A percentile compares a stretch with the other conserved stretches of the same genome.
Evolutionary conservation across 2,113 vertebrate genomes (phyloP).

Genomic region (Cryptoleucopteryx plumbea): DNA sequence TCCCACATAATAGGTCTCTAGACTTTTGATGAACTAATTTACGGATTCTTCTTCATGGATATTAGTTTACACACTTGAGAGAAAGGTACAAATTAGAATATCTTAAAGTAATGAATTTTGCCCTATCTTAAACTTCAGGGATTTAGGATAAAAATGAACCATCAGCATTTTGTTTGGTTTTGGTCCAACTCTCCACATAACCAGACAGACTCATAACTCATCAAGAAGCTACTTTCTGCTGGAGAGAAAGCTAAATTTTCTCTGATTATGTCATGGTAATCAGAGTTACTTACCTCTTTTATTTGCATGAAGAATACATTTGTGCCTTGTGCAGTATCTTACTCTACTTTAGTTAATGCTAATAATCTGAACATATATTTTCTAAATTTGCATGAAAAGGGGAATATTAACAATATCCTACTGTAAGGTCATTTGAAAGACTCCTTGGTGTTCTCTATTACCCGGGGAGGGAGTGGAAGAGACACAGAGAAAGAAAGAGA

Average conservation of each 20-base stretch:
- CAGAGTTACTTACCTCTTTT: not conserved
- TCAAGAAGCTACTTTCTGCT: not conserved
- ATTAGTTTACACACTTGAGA: not conserved
- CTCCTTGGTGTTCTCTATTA: not conserved
- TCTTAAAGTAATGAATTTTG: not conserved
- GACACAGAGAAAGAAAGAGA: not conserved
- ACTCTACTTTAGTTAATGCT: not conserved
- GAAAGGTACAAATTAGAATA: not conserved
- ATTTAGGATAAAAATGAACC: not conserved
- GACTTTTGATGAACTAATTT: conserved; percentile 6
- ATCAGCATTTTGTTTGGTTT: not conserved
- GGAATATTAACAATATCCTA: not conserved
- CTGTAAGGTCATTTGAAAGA: not conserved
- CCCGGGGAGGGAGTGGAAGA: not conserved
- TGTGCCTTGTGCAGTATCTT: not conserved
- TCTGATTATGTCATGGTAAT: not conserved
- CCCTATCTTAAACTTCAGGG: not conserved
- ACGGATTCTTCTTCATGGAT: not conserved
- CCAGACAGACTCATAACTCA: not conserved
- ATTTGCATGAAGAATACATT: not conserved
- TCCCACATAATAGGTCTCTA: not conserved
- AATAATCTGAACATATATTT: not conserved
- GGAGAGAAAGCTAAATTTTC: not conserved
- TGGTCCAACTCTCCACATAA: not conserved
- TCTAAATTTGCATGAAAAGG: not conserved